A percentile compares a stretch with the other conserved stretches of the same genome.
Evolutionary conservation across 2,888 invertebrate genomes (phyloP).

Genomic region (Morpho achilles): DNA sequence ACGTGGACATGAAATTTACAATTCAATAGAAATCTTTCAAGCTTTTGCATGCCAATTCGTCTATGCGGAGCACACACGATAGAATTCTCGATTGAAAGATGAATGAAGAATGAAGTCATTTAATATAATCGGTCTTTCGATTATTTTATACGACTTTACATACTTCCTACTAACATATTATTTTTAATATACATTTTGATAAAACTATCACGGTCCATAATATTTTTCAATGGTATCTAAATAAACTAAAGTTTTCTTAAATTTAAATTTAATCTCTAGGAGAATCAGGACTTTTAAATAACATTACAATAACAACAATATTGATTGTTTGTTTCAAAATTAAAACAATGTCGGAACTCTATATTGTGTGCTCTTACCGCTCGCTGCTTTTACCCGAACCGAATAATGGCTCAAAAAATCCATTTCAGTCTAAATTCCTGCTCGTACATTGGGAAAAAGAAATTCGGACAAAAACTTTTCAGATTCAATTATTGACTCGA

Average conservation of each 20-base stretch:
- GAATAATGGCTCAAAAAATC: conserved; percentile 44
- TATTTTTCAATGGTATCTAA: no score
- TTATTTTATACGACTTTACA: not conserved
- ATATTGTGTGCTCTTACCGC: conserved; percentile 46
- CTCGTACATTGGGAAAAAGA: no score
- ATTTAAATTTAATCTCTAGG: conserved; percentile 8
- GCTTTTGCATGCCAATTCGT: conserved; percentile 76
- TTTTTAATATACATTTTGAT: no score
- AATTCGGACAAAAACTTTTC: conserved; percentile 32
- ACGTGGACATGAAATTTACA: conserved; percentile 71
- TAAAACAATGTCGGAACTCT: conserved; percentile 56
- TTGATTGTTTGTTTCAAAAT: conserved; percentile 71
- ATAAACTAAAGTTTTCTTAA: no score
- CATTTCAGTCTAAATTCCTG: no score
- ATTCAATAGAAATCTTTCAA: conserved; percentile 75
- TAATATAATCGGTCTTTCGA: conserved; percentile 41
- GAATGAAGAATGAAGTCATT: conserved; percentile 74
- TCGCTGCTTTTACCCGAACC: conserved; percentile 37
- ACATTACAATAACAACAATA: conserved; percentile 74
- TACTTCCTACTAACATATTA: no score
- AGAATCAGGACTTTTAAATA: conserved; percentile 75
- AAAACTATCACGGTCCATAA: no score
- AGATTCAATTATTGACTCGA: conserved; percentile 45
- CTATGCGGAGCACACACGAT: conserved; percentile 71
- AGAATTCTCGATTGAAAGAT: conserved; percentile 69